Conservation (phyloP, 2,888 invertebrate species). For the Phytoseiulus persimilis region DNA sequence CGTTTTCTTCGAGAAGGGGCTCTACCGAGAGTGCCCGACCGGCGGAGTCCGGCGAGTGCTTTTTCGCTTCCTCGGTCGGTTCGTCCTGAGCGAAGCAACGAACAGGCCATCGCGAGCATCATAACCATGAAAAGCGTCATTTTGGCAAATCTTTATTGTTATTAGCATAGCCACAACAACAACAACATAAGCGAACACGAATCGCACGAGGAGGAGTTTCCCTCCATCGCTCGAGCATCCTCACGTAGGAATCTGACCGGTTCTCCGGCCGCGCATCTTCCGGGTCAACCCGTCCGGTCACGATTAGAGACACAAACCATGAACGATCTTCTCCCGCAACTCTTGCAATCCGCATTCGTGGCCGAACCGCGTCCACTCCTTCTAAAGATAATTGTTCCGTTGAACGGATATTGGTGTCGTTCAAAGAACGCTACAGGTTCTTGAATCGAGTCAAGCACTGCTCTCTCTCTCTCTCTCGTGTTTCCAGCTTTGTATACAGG, state of each 20-base stretch:
- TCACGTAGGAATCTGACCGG: neutral
- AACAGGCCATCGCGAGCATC: neutral
- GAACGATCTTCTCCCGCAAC: too few relatives aligned
- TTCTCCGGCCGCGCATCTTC: neutral
- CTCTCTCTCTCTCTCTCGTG: too few relatives aligned
- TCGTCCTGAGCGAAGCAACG: neutral
- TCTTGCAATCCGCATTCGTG: too few relatives aligned
- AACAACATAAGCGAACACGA: neutral
- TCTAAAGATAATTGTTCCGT: too few relatives aligned
- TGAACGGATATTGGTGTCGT: too few relatives aligned
- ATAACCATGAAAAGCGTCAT: constrained; percentile 5
- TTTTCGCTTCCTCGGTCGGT: neutral
- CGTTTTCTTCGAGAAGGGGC: neutral
- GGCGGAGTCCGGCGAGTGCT: neutral
- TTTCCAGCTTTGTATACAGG: constrained; percentile 11
- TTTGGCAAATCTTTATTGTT: constrained; percentile 5
- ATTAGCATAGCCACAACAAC: neutral
- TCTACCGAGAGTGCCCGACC: neutral
- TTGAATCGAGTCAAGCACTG: too few relatives aligned
- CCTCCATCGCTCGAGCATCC: neutral
- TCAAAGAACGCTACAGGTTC: too few relatives aligned
- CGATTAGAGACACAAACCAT: too few relatives aligned
- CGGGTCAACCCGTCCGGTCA: too few relatives aligned
- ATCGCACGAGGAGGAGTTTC: neutral
- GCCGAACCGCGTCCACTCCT: too few relatives aligned